phyloP scores from a whole-genome alignment of 2,113 vertebrate genomes.

The Solenodon paradoxus region DNA sequence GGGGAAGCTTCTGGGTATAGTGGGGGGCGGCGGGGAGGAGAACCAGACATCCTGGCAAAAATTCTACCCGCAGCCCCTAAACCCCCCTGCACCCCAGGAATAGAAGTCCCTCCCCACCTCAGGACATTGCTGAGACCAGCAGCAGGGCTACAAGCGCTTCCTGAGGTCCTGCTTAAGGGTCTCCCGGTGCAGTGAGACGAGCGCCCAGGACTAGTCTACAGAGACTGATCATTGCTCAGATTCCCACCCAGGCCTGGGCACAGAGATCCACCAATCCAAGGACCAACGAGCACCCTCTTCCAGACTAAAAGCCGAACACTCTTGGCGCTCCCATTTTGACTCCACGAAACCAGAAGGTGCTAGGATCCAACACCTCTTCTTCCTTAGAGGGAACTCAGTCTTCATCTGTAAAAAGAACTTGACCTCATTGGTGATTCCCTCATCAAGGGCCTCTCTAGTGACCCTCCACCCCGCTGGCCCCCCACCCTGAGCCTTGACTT shows the following conservation, averaged over 20 bases:
- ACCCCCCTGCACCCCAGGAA: neutral
- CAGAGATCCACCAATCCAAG: neutral
- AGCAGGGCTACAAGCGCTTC: neutral
- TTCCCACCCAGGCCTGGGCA: neutral
- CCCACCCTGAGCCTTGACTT: neutral
- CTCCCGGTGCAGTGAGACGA: neutral
- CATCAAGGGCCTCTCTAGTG: neutral
- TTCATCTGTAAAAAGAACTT: neutral
- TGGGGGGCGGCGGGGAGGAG: neutral
- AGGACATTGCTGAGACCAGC: neutral
- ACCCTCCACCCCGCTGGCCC: neutral
- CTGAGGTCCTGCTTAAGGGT: neutral
- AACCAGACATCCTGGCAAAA: neutral
- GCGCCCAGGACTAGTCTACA: neutral
- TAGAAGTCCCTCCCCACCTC: neutral
- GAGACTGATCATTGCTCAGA: neutral
- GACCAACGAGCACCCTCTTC: neutral
- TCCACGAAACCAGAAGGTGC: neutral
- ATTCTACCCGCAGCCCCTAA: neutral
- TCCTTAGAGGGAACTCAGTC: neutral
- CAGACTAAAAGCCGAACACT: neutral
- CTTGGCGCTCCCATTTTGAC: neutral
- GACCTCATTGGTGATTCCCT: neutral
- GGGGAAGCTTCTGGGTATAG: neutral
- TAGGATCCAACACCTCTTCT: neutral